Base-by-base conservation (phyloP, 2,888 invertebrate species). In the Bedellia somnulentella region DNA sequence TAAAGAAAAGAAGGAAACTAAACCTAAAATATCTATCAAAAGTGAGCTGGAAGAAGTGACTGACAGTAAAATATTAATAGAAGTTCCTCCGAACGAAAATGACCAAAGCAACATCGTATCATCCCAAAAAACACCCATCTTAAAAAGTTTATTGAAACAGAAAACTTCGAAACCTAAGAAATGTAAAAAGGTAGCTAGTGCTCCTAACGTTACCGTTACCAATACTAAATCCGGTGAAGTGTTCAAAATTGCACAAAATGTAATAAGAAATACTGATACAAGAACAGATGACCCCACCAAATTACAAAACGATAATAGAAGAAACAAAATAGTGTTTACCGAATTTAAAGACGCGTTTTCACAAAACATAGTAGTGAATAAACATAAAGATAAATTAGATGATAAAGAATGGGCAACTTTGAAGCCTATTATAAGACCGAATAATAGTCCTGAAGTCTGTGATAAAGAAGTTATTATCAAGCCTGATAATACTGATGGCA, bases 151-250 rank as follows among this genome's bases (percentile, higher is more conserved):
- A n/a, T n/a, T 10, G 6, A 8, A 12, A 14, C 21, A 29, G 13
- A 33, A 29, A 16, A 33, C 23, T 16, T 16, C 25, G 2, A 12
- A 14, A 10, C 33, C 32, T 10, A 35, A 35, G n/a, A 42, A 43
- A 13, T 24, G 33, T 2, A 38, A 38, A 18, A 38, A 40, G 26
- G 3, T 14, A 1, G 18, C 33, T 23, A 38, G 49, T 2, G 57
- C 58, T 0, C 68, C 68, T 0, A 73, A 70, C 24, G 60, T 71
- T 0, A 70, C 68, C 0, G 51, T 70, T 2, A 42, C 45, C 4
- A n/a, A 14, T 25, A 44, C 39, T 24, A 50, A 45, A 24, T 44
- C 37, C 3, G 37, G 24, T 15, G 34, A 29, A 11, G 9, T 33
- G 10, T 28, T 27, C 16, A 29, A 34, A 14, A n/a, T n/a, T 5